Evolutionary conservation across 1,140 invertebrate genomes (phyloP), one percentile per base, ranked within the genome.

Genomic region (Charaxes varanes): DNA sequence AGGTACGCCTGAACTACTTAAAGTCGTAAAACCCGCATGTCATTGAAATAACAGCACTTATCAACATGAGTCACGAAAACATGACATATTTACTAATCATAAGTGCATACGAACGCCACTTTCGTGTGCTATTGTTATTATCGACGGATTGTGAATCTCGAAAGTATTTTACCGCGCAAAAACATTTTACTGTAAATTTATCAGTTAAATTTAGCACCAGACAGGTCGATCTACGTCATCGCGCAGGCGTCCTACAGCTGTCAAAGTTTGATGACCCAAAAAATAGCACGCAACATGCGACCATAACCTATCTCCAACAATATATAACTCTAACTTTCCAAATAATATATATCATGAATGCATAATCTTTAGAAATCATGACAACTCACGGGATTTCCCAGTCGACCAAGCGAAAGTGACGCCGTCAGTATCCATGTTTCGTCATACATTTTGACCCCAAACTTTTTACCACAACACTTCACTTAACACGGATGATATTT

Each of bases 221-320:
- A 65, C 58, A 43, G 66, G 70, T 74, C 72, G 68, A 78, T 68
- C 56, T 62, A 70, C 73, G 70, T 76, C 73, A 71, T 26, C 48
- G 63, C 62, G 66, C 70, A 70, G 36, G 62, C 71, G 68, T 72
- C 60, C 54, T 52, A 48, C 68, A 71, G 61, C 65, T 80, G 73
- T 73, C 68, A 59, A 59, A 47, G 71, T 65, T 50, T 71, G 22
- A 31, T 31, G 28, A 31, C 28, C 28, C 28, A 31, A 31, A 31
- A 31, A 18, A 17, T 31, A 31, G 0, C 28, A 18, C 28, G 15
- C 16, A 6, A 6, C 28, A 17, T 31, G 28, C 33, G 63, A 69
- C 53, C 54, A 60, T 78, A 76, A 77, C 76, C 72, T 76, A 76
- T 64, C 71, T 70, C 42, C 22, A 56, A 51, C 55, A 19, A 27